These are phyloP conservation scores for Cryptocephalus moraei DNA, from an alignment of 2,888 invertebrate genomes.

Conservation along the genomic window DNA sequence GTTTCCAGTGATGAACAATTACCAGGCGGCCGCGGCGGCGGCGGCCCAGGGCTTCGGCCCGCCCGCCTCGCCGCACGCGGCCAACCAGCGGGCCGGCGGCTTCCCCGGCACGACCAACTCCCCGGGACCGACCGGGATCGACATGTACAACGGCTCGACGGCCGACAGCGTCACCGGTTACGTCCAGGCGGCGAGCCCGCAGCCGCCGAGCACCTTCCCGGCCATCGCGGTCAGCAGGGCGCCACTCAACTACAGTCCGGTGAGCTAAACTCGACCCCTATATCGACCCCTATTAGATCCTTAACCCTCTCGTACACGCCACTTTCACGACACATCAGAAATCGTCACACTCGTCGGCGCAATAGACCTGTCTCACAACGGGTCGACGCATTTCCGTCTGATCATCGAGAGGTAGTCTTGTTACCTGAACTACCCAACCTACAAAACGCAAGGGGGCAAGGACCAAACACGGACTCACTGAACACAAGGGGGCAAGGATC, in stretches of 20 bases:
- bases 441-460: too few relatives aligned
- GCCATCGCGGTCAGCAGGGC: conserved; percentile 89
- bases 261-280: conserved; percentile 42
- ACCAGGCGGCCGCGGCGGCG: conserved; percentile 70
- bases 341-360: too few relatives aligned
- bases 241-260: conserved; percentile 88
- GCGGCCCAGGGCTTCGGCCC: conserved; percentile 75
- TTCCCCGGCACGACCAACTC: conserved; percentile 56
- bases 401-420: too few relatives aligned
- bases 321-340: too few relatives aligned
- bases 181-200: conserved; percentile 95
- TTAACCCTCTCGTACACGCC: too few relatives aligned
- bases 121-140: conserved; percentile 74
- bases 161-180: conserved; percentile 79
- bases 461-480: too few relatives aligned
- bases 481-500: too few relatives aligned
- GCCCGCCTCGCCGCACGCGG: conserved; percentile 73
- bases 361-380: too few relatives aligned
- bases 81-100: conserved; percentile 47
- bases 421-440: too few relatives aligned
- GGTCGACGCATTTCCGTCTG: too few relatives aligned
- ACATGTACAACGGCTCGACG: conserved; percentile 83
- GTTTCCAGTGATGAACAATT: conserved; percentile 89
- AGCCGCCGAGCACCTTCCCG: conserved; percentile 92
- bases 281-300: too few relatives aligned